phyloP scores from a whole-genome alignment of 2,113 vertebrate species.

The Phaethon lepturus region DNA sequence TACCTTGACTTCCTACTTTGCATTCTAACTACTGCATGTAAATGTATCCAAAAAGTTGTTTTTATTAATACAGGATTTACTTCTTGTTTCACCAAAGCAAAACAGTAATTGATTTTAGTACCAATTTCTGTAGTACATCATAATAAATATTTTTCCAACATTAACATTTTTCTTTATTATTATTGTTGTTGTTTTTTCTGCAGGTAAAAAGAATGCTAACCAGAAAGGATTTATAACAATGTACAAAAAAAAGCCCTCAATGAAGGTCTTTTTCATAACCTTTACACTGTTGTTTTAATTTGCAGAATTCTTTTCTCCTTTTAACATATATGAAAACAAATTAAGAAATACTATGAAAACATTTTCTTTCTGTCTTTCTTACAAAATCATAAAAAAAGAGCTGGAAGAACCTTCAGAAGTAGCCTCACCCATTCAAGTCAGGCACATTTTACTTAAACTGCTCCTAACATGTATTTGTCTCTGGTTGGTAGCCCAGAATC shows the following conservation, averaged over 20 bases:
- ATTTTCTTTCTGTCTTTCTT: not conserved
- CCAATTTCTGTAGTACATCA: not conserved
- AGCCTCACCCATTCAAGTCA: not conserved
- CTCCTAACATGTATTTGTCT: not conserved
- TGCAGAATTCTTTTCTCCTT: not conserved
- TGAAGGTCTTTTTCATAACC: not conserved
- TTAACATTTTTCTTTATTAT: not conserved
- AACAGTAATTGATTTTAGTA: not conserved
- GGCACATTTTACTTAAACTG: not conserved
- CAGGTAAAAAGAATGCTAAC: not conserved
- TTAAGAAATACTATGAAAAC: not conserved
- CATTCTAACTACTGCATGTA: not conserved
- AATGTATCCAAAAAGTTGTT: not conserved
- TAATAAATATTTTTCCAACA: not conserved
- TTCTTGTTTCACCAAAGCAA: not conserved
- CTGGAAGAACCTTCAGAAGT: not conserved
- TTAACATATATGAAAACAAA: not conserved
- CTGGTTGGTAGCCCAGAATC: not conserved
- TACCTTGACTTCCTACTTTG: not conserved
- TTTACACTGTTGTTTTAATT: not conserved
- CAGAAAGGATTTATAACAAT: not conserved
- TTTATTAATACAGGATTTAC: not conserved
- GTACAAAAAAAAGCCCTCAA: not conserved
- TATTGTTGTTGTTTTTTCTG: not conserved
- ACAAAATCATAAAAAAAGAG: not conserved